Base-by-base conservation (phyloP, 2,113 vertebrate species). In the Scomber colias region DNA sequence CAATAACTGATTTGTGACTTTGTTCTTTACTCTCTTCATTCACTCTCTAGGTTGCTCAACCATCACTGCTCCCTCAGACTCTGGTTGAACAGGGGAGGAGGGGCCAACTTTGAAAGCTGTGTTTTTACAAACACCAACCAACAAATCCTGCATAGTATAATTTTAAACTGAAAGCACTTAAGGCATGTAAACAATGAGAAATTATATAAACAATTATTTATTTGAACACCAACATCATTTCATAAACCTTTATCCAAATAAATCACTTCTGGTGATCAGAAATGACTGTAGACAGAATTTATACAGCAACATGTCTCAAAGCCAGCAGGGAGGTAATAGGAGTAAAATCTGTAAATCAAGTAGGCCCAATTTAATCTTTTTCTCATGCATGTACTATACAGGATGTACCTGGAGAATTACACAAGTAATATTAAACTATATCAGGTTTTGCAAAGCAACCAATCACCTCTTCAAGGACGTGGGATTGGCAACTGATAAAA, bases 401-500 rank as follows among this genome's bases (percentile, higher is more conserved):
- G 24, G 1, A 55, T 14, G n/a, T 50, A 54, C 13, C 54, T 77
- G 21, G 11, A 54, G 13, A 19, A 68, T 77, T 53, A 27, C 53
- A 65, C 3, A 5, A 61, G 11, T 74, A 12, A 17, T 61, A 65
- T 60, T 45, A 69, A 55, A 71, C 16, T 51, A 40, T 48, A 54
- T 13, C 51, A 21, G 30, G 50, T 75, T 66, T 50, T 67, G 14
- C 60, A 79, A 40, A 16, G 4, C 24, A 54, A 49, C 31, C 60
- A 71, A 30, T 49, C 40, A n/a, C 11, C 50, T 40, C 45, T 65
- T 57, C 19, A 24, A 24, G 53, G 16, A 69, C 77, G 50, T 81
- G 71, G 66, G 40, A 48, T 44, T 53, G 66, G 65, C 59, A 75
- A 50, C 56, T 76, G 31, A 11, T 3, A n/a, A 24, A 51, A 57